A percentile compares a stretch with the other conserved stretches of the same genome.
phyloP scores from a whole-genome alignment of 2,797 vertebrate genomes.

The Neomorphus geoffroyi region DNA sequence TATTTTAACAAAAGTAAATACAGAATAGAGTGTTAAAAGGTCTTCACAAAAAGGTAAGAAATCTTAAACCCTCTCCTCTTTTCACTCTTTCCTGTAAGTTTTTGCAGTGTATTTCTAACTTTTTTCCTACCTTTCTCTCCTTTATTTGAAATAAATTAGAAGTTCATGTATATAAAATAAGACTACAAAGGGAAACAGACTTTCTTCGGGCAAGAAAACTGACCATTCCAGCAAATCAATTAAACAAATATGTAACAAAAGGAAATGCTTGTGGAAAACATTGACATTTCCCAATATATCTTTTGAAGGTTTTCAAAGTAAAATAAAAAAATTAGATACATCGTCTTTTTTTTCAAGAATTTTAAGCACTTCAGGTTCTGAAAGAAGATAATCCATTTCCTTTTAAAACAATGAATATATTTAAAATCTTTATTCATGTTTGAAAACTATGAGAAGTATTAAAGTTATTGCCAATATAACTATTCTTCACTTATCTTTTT shows the following conservation, averaged over 20 bases:
- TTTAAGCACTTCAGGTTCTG: neutral
- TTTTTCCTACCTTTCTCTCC: neutral
- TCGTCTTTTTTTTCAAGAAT: neutral
- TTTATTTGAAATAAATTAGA: neutral
- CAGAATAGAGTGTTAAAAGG: neutral
- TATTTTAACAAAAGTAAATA: neutral
- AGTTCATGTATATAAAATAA: neutral
- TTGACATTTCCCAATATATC: neutral
- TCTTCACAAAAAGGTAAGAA: neutral
- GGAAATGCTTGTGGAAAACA: neutral
- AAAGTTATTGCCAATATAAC: neutral
- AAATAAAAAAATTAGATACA: neutral
- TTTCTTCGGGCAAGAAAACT: neutral
- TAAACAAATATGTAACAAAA: neutral
- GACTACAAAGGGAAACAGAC: neutral
- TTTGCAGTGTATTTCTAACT: neutral
- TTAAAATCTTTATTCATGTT: neutral
- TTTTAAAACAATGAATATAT: neutral
- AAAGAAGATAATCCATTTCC: neutral
- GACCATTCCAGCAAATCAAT: neutral
- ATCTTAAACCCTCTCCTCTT: rapidly evolving
- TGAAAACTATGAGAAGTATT: neutral
- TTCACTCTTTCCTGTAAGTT: neutral
- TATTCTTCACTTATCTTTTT: neutral
- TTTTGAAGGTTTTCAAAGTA: neutral